Base-by-base conservation (phyloP, 2,113 vertebrate genomes). In the Pelmatolapia mariae region DNA sequence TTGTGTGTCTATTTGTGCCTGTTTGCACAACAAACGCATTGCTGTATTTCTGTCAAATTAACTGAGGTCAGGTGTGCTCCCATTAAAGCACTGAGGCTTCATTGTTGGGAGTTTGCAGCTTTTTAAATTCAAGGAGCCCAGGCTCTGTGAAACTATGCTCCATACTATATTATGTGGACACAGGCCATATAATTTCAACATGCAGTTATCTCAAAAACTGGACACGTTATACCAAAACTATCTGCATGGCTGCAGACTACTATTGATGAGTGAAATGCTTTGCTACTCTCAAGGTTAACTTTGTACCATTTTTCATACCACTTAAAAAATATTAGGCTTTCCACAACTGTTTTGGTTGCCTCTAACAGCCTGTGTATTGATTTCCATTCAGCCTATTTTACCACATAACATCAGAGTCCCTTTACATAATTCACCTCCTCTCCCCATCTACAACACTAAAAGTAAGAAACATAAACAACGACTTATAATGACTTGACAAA, bases 41-140 rank as follows among this genome's bases (percentile, higher is more conserved):
- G 82, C 89, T 80, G 86, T 90, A 83, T 93, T 89, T 91, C 85
- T 83, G 85, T 92, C 33, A 82, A 85, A 84, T 90, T 82, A 90
- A 82, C 88, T 76, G 84, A 89, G 91, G 88, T 91, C 87, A 91
- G 89, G 45, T 10, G 38, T 73, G 16, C 89, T 92, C 91, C 83
- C 7, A 53, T 82, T 53, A 87, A 90, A 87, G 84, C 78, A 87
- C 92, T 87, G 83, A 89, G 71, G 82, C 89, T 56, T 79, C 85
- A 76, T 85, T 91, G 92, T 94, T 40, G 4, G 52, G 45, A 76
- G 63, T 89, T 86, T 85, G 80, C 38, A 31, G 71, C 81, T 54
- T 66, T 84, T 57, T 80, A 16, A 91, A 87, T 52, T 31, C 8
- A 76, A 59, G 54, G 36, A 47, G 68, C 38, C 40, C 4, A 1